Percentiles rank a stretch among this genome's conserved stretches.
Conservation (phyloP, 2,888 invertebrate genomes). For the Candidula unifasciata region DNA sequence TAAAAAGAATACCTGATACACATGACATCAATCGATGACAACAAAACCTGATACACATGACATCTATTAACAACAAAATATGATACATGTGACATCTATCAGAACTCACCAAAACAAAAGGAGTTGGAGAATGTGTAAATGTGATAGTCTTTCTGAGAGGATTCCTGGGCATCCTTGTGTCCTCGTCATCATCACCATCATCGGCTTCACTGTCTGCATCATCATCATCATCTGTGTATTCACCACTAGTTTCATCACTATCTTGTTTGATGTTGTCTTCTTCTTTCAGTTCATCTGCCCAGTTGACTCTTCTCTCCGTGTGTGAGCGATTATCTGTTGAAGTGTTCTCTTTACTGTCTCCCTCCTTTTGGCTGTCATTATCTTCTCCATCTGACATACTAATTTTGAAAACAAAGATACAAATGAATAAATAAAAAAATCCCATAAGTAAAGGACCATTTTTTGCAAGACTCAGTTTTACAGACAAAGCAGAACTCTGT, state of each 20-base stretch:
- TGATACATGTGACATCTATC: no score
- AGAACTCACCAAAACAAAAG: constrained; percentile 16
- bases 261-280: constrained; percentile 28
- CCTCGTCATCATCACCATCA: constrained; percentile 11
- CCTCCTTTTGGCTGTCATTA: background rate
- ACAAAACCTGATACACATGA: no score
- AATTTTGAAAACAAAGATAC: background rate
- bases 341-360: background rate
- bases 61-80: no score
- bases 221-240: constrained; percentile 29
- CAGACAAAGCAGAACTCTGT: no score
- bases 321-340: background rate
- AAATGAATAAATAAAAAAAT: no score
- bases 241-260: constrained; percentile 47
- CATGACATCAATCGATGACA: no score
- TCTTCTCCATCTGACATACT: constrained; percentile 22
- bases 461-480: no score
- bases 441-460: no score
- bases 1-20: no score
- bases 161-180: background rate
- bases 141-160: constrained; percentile 28
- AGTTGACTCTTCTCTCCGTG: constrained; percentile 10
- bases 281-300: constrained; percentile 17
- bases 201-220: constrained; percentile 30
- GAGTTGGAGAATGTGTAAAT: constrained; percentile 40